Evolutionary conservation across 2,113 vertebrate genomes (phyloP).

Genomic region (Crotalus helleri): DNA sequence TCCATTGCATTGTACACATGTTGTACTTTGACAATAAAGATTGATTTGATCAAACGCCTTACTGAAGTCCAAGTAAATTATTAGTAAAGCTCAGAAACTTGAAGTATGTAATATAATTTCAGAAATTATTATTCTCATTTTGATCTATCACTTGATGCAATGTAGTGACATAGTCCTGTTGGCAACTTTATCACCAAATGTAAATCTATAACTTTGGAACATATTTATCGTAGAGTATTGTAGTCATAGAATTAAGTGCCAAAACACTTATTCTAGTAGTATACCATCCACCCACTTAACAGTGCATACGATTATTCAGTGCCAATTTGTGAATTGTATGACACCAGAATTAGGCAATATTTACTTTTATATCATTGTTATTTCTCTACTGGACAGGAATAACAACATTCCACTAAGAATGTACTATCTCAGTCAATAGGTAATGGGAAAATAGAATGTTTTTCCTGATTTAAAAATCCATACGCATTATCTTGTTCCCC

Average conservation of each 20-base stretch:
- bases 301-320: background rate
- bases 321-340: background rate
- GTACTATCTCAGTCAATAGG: background rate
- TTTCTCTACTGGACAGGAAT: background rate
- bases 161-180: conserved; percentile 4
- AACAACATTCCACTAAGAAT: background rate
- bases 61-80: no score
- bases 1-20: no score
- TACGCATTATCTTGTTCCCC: background rate
- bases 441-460: background rate
- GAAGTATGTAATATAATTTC: background rate
- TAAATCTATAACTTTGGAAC: conserved; percentile 2
- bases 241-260: background rate
- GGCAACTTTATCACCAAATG: conserved; percentile 5
- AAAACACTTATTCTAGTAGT: background rate
- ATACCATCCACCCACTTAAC: background rate
- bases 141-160: background rate
- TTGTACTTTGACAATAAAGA: no score
- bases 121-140: background rate
- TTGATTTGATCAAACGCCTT: no score
- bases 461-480: background rate
- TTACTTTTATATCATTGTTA: background rate
- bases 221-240: background rate
- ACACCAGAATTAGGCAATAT: background rate
- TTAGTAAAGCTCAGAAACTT: background rate